phyloP scores from a whole-genome alignment of 1,140 invertebrate genomes.

The Drosophila quadrilineata region DNA sequence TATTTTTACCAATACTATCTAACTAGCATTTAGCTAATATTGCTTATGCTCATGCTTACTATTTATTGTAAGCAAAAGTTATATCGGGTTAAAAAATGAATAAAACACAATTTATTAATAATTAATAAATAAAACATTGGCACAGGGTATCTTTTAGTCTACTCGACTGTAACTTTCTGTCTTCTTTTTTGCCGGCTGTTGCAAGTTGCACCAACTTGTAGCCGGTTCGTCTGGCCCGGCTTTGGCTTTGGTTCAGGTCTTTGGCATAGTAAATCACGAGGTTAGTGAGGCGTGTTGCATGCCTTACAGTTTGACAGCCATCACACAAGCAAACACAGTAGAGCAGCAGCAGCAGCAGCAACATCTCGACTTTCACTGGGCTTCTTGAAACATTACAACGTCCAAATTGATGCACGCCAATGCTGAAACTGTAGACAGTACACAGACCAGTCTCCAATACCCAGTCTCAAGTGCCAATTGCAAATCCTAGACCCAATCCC shows the following conservation, averaged over 20 bases:
- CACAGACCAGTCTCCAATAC: background rate
- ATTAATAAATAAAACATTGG: no score
- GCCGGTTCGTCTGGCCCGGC: slow-evolving; percentile 45
- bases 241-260: slow-evolving; percentile 18
- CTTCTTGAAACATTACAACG: slow-evolving; percentile 8
- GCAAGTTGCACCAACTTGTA: no score
- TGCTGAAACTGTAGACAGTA: slow-evolving; percentile 3
- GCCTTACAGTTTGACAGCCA: slow-evolving; percentile 41
- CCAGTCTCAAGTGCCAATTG: background rate
- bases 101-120: no score
- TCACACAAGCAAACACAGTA: background rate
- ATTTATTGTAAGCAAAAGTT: no score
- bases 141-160: no score
- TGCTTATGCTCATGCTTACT: no score
- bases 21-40: no score
- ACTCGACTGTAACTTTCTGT: no score
- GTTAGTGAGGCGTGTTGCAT: slow-evolving; percentile 69
- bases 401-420: background rate
- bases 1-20: no score
- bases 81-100: no score
- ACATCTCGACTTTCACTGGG: slow-evolving; percentile 26
- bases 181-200: slow-evolving; percentile 10
- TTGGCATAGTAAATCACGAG: slow-evolving; percentile 62
- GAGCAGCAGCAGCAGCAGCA: background rate
- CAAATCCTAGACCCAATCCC: no score